Evolutionary conservation across 1,140 invertebrate genomes (phyloP).

Genomic region (Eufriesea mexicana): DNA sequence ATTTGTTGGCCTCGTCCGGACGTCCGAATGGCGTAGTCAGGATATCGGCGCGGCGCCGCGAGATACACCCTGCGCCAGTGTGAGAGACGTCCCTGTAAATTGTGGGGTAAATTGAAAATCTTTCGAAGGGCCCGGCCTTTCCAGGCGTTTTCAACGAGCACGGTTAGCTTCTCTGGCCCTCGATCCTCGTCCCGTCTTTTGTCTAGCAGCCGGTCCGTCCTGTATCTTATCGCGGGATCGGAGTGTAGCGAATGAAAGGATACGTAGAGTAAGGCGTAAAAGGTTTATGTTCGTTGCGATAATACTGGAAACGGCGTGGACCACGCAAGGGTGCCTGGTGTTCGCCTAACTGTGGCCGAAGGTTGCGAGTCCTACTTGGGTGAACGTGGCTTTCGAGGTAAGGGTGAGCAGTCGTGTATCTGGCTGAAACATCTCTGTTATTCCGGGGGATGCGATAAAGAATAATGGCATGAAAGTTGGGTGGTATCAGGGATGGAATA

Average conservation of each 20-base stretch:
- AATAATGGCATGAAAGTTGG: too few relatives aligned
- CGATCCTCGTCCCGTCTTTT: constrained; percentile 1
- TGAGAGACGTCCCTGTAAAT: constrained; percentile 32
- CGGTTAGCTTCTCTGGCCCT: not conserved
- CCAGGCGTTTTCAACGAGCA: not conserved
- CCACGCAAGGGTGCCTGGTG: too few relatives aligned
- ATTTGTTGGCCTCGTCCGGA: constrained; percentile 9
- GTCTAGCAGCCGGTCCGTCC: not conserved
- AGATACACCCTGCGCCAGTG: not conserved
- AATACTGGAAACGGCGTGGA: not conserved
- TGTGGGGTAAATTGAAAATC: constrained; percentile 37
- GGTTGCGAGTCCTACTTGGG: too few relatives aligned
- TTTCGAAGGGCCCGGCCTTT: constrained; percentile 17
- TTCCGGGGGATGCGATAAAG: too few relatives aligned
- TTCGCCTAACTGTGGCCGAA: too few relatives aligned
- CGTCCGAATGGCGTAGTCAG: constrained; percentile 2
- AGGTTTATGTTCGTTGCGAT: not conserved
- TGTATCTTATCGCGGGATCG: not conserved
- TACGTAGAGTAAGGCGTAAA: not conserved
- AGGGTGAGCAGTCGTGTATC: too few relatives aligned
- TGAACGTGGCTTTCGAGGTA: too few relatives aligned
- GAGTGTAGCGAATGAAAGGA: not conserved
- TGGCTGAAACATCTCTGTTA: too few relatives aligned
- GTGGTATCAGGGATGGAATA: too few relatives aligned
- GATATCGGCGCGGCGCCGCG: not conserved